Base-by-base conservation (phyloP, 2,797 vertebrate genomes). In the Sebastes cheni region DNA sequence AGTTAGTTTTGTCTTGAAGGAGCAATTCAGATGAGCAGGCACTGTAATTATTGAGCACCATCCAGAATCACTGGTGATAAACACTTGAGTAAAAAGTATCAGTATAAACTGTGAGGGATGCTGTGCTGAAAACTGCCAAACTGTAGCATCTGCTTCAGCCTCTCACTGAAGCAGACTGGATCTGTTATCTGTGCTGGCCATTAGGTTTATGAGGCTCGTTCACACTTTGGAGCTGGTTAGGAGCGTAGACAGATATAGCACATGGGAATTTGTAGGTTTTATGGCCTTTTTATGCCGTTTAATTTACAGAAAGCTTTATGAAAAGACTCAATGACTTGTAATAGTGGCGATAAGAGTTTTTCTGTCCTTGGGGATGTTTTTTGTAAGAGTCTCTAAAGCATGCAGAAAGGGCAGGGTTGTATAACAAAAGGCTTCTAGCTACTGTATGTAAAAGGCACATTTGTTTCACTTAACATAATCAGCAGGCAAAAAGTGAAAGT, bases 191-290 rank as follows among this genome's bases (percentile, higher is more conserved):
- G 54, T 36, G 46, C 18, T 61, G 73, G 66, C 65, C 75, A 61
- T 76, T 67, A 74, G 55, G 11, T 90, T 92, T 81, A 90, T 73
- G 80, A 86, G 74, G 67, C 75, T 77, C 70, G 58, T 81, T 89
- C 75, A 79, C 85, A 83, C 84, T 16, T 83, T 81, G n/a, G 10
- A 60, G 42, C 65, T 14, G 56, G 81, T 86, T 64, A 54, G 50
- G 55, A 82, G 74, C 10, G 27, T 56, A 74, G 80, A 80, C 65
- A 55, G 78, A 64, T 60, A 64, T 60, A 66, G 42, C 68, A 68
- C 68, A 27, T 67, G 56, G 55, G 68, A 67, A 80, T 79, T 66
- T 67, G 32, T 67, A n/a, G 66, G 34, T 80, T 80, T 80, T 80
- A 81, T 64, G 46, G 39, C 25, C 58, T 81, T 79, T 50, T 80